These are phyloP conservation scores for Ophioninae sp. DNA, from an alignment of 2,888 invertebrate genomes.

Conservation along the genomic window DNA sequence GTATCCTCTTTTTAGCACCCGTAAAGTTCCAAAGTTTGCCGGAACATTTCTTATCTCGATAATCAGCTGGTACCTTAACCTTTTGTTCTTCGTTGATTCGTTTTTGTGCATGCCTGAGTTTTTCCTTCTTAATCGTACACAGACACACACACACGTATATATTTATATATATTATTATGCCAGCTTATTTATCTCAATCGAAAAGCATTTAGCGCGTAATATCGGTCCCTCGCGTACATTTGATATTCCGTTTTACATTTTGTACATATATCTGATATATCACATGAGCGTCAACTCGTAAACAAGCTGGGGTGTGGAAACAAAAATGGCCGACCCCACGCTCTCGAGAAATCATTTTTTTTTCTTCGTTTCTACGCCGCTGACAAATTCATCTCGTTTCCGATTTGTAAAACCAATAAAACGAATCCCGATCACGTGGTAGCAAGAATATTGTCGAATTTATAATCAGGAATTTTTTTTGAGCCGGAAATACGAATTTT, in stretches of 20 bases:
- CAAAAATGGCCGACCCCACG: neutral
- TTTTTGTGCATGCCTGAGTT: slow-evolving; percentile 55
- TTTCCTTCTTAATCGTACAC: slow-evolving; percentile 25
- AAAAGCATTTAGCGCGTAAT: neutral
- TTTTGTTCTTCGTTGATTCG: slow-evolving; percentile 42
- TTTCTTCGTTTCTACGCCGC: too few relatives aligned
- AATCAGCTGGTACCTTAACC: slow-evolving; percentile 4
- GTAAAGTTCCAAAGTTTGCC: slow-evolving; percentile 58
- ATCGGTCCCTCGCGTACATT: neutral
- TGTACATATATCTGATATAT: neutral
- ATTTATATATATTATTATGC: neutral
- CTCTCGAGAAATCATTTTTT: neutral
- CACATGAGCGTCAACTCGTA: neutral
- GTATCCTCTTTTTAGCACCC: slow-evolving; percentile 46
- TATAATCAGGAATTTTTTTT: too few relatives aligned
- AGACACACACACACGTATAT: too few relatives aligned
- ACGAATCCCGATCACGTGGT: too few relatives aligned
- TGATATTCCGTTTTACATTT: neutral
- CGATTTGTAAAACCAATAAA: too few relatives aligned
- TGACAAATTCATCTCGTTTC: too few relatives aligned
- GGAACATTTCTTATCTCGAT: slow-evolving; percentile 38
- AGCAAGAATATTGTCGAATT: too few relatives aligned
- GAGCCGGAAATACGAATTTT: too few relatives aligned
- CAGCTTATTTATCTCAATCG: neutral
- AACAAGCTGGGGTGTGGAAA: neutral